phyloP scores from a whole-genome alignment of 2,113 vertebrate genomes.

The Balaenoptera acutorostrata region DNA sequence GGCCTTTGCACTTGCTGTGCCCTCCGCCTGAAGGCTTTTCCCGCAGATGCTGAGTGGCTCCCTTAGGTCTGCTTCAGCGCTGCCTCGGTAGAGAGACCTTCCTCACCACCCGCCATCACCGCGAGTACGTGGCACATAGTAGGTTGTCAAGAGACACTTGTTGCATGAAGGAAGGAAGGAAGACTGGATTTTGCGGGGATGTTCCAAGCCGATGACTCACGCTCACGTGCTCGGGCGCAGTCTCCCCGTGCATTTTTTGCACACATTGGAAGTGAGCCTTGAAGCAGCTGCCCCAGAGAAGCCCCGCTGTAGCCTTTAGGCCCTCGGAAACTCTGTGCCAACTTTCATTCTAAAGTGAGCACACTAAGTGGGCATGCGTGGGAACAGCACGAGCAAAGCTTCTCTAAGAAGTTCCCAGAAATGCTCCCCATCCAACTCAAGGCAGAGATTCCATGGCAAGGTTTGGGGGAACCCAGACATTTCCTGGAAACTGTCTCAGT shows the following conservation, averaged over 20 bases:
- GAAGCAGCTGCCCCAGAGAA: background rate
- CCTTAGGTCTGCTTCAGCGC: background rate
- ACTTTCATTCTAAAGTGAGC: background rate
- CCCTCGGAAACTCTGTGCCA: background rate
- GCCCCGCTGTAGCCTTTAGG: background rate
- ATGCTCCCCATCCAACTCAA: background rate
- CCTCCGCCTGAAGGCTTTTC: background rate
- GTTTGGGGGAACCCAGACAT: background rate
- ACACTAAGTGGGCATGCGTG: accelerated
- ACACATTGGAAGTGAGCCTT: background rate
- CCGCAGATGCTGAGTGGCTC: background rate
- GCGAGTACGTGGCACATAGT: accelerated
- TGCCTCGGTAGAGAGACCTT: background rate
- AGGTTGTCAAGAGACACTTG: background rate
- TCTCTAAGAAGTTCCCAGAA: background rate
- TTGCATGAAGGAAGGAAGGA: accelerated
- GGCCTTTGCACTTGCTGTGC: background rate
- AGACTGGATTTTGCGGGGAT: background rate
- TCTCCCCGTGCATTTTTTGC: accelerated
- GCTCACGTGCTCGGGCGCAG: accelerated
- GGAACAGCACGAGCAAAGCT: background rate
- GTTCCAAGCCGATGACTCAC: background rate
- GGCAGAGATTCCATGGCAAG: background rate
- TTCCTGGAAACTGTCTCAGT: background rate
- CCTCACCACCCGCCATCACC: background rate